Conservation (phyloP, 1,140 invertebrate species). For the Parasteatoda tepidariorum region DNA sequence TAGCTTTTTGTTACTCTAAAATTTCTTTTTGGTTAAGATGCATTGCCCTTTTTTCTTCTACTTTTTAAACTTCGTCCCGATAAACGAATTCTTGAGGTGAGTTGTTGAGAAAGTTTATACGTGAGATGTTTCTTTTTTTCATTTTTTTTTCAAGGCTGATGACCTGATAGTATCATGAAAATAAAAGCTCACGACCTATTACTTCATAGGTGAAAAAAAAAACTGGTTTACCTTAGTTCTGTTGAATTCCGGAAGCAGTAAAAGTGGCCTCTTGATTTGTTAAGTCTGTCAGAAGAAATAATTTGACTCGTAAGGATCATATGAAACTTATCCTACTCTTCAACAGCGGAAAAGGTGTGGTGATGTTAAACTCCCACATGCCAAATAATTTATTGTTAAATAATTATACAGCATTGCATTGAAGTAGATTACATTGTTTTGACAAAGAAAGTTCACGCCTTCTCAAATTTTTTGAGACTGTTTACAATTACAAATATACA, state of each 20-base stretch:
- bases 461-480: too few species aligned
- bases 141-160: slow-evolving; percentile 9
- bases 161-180: slow-evolving; percentile 1
- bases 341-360: too few species aligned
- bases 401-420: too few species aligned
- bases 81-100: slow-evolving; percentile 15
- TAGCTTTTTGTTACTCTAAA: neutral
- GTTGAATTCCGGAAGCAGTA: slow-evolving; percentile 29
- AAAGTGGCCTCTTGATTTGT: slow-evolving; percentile 28
- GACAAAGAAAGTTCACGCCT: too few species aligned
- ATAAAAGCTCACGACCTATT: slow-evolving; percentile 24
- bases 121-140: neutral
- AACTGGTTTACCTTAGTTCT: slow-evolving; percentile 8
- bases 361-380: too few species aligned
- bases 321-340: too few species aligned
- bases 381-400: too few species aligned
- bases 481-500: too few species aligned
- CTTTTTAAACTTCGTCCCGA: neutral
- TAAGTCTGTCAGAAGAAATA: neutral
- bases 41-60: neutral
- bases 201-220: neutral
- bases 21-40: neutral
- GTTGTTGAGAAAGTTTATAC: slow-evolving; percentile 12
- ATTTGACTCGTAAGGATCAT: too few species aligned
- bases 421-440: too few species aligned